Conservation (phyloP, 2,113 vertebrate genomes). For the Elephantulus edwardii region DNA sequence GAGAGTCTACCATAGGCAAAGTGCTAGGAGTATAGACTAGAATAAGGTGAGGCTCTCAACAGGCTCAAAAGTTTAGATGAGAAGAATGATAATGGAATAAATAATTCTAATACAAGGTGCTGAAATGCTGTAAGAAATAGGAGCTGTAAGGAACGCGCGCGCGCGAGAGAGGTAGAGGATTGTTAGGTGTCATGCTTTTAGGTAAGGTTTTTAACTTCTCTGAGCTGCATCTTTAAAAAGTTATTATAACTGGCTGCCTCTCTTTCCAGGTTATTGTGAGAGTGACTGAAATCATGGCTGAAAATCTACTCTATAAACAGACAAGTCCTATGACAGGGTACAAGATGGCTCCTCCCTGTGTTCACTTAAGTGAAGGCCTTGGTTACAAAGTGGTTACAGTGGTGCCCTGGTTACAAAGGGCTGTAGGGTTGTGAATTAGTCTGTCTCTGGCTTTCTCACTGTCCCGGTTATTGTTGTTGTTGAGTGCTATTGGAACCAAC, state of each 20-base stretch:
- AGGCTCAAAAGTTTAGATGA: not conserved
- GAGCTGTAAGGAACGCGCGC: not conserved
- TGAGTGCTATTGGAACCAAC: too few relatives aligned
- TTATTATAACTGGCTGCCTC: not conserved
- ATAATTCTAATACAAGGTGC: not conserved
- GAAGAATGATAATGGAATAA: not conserved
- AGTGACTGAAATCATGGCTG: slow-evolving; percentile 19
- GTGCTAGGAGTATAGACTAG: not conserved
- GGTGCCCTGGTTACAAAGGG: not conserved
- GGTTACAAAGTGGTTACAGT: not conserved
- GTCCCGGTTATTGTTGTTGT: not conserved
- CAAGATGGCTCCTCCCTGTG: not conserved
- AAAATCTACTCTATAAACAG: not conserved
- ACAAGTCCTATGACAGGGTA: not conserved
- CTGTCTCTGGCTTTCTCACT: not conserved
- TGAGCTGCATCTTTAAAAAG: not conserved
- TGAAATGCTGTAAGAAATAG: not conserved
- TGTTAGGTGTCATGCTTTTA: not conserved
- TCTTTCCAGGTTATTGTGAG: not conserved
- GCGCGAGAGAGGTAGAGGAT: not conserved
- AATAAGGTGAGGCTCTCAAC: not conserved
- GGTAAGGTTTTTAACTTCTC: not conserved
- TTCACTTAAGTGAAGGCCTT: not conserved
- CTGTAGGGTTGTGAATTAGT: not conserved
- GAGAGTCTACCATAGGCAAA: not conserved